Evolutionary conservation across 2,888 invertebrate genomes (phyloP).

Genomic region (Dugesia japonica): DNA sequence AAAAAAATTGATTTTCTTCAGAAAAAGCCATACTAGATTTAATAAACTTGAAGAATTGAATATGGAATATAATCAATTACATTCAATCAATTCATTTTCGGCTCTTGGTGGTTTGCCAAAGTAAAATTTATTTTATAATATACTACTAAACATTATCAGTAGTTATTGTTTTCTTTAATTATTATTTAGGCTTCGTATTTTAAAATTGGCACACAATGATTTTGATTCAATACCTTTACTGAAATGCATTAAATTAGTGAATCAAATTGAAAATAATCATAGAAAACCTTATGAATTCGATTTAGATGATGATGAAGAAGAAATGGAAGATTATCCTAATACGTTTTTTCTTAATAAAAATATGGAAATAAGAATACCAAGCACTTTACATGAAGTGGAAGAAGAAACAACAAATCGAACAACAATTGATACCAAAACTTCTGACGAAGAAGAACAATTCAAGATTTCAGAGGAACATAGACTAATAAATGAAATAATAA

Average conservation of each 20-base stretch:
- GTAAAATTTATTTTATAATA: not conserved
- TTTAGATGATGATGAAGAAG: not conserved
- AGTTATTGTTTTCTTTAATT: not conserved
- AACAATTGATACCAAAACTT: not conserved
- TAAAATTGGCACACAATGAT: not conserved
- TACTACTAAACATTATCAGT: not conserved
- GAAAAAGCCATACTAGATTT: not conserved
- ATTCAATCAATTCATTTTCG: not conserved
- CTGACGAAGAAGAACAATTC: not conserved
- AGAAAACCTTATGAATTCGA: not conserved
- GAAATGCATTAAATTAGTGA: not conserved
- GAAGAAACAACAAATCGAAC: not conserved
- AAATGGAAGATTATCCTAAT: not conserved
- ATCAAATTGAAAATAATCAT: not conserved
- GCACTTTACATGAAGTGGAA: not conserved
- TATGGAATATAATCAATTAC: constrained; percentile 12
- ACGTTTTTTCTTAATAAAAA: not conserved
- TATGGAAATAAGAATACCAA: not conserved
- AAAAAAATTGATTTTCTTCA: no score
- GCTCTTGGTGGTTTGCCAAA: not conserved
- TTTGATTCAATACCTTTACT: not conserved
- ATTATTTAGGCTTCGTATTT: not conserved
- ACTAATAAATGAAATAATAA: no score
- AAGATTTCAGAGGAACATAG: not conserved
- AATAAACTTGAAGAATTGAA: not conserved